Base-by-base conservation (phyloP, 1,140 invertebrate genomes). In the Drosophila micromelanica region DNA sequence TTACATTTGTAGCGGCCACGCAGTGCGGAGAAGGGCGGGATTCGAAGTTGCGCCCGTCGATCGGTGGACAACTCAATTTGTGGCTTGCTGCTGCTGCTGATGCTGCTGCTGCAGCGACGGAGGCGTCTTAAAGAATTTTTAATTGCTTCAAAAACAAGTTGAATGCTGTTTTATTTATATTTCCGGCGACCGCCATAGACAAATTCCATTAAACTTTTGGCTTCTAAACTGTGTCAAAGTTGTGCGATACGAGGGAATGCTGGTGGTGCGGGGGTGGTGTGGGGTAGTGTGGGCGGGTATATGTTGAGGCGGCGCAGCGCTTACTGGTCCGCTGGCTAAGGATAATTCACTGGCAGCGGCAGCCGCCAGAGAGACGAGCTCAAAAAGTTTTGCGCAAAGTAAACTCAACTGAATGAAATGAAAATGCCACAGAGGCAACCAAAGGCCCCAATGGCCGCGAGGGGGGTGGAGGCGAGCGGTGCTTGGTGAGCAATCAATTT, bases 141-240 rank as follows among this genome's bases (percentile, higher is more conserved):
- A 87, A 87, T 87, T 87, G 84, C 84, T 87, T 87, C 78, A 87
- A 87, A 87, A 87, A 87, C 79, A 89, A 87, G 84, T 80, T 89
- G 80, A 87, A 87, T 87, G 79, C 84, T 84, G 80, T 89, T 89
- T 84, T 87, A 87, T 89, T 87, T 87, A 89, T 87, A 80, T 82
- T 89, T 72, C 72, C 55, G 81, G 63, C 49, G 78, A 73, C 57
- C 70, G 81, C 76, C 79, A 89, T 84, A 87, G 84, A 87, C 84
- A 87, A 87, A 87, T 87, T 87, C 84, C 84, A 87, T 87, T 87
- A 87, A 87, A 87, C 84, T 87, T 87, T 87, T 87, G 79, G 82
- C 73, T 89, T 77, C 76, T 87, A 89, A 87, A 87, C 84, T 87
- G 84, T 87, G 84, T 89, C 84, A 87, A 87, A 87, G 78, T 89